Evolutionary conservation across 2,888 invertebrate genomes (phyloP), one percentile per base, ranked within the genome.

Genomic region (Hetaerina titia): DNA sequence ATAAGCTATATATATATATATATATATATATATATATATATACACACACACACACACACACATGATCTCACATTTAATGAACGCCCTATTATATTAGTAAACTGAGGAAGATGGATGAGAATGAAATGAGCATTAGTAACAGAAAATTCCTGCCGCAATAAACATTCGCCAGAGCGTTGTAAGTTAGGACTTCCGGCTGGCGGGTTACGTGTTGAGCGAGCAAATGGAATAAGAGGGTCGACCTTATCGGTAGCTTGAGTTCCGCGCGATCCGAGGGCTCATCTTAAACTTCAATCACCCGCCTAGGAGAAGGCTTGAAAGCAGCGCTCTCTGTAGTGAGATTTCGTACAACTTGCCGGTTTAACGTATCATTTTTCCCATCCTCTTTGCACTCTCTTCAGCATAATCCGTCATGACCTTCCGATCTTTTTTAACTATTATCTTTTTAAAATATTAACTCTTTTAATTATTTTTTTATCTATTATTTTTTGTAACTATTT

Each of bases 251-350:
- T 69, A n/a, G 22, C n/a, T 22, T 69, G 69, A 25, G 81, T 31
- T 81, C 81, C 81, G 22, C 81, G 81, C 81, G 31, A 81, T 81
- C 81, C 81, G 81, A 81, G 13, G 81, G 22, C 81, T 81, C 81
- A 31, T 31, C 25, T 81, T 31, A 81, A 81, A 81, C 81, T 81
- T 81, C 81, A 31, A 11, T 31, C 81, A 31, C 31, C 11, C 81
- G 25, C 11, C 8, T n/a, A 81, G 31, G 31, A 81, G 31, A 31
- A 25, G n/a, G 81, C 81, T 81, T 31, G 0, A 81, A 81, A 11
- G 31, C 25, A 31, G 31, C 4, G 31, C 13, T 9, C 31, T 31
- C 1, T 15, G 25, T 13, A 81, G 25, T 31, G 13, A 31, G 81
- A 31, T 31, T 15, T 31, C 25, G 22, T 45, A 4, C 31, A 2